Conservation (phyloP, 2,888 invertebrate genomes). For the Gnatocerus cornutus region DNA sequence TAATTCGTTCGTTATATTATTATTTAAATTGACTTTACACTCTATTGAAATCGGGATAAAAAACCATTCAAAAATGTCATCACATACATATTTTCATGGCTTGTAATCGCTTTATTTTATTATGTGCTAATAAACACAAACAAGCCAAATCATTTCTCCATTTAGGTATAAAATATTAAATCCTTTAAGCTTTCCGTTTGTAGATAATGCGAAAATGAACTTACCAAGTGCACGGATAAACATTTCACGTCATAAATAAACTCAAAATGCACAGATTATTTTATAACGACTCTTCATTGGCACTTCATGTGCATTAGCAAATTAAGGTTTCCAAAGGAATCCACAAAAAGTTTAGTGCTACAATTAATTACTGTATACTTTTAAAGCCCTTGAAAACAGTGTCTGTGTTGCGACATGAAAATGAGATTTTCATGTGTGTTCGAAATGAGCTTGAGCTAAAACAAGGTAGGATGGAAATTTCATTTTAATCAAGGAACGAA, state of each 20-base stretch:
- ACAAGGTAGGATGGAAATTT: constrained; percentile 26
- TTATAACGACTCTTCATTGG: background rate
- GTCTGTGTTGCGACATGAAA: constrained; percentile 6
- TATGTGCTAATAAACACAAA: background rate
- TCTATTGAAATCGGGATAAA: too few relatives aligned
- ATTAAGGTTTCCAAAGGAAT: background rate
- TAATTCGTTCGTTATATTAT: too few relatives aligned
- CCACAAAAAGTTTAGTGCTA: background rate
- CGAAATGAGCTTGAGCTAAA: constrained; percentile 19
- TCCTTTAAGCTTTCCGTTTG: constrained; percentile 2
- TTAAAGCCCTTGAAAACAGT: background rate
- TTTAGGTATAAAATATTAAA: constrained; percentile 1
- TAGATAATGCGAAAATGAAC: constrained; percentile 10
- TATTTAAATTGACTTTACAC: too few relatives aligned
- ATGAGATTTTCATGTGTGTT: constrained; percentile 27
- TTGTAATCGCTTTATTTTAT: too few relatives aligned
- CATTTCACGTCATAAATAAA: constrained; percentile 8
- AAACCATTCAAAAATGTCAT: background rate
- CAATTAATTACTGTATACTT: background rate
- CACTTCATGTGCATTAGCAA: too few relatives aligned
- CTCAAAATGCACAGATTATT: background rate
- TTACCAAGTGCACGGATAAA: constrained; percentile 1
- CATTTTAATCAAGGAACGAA: constrained; percentile 33
- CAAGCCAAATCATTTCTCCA: background rate
- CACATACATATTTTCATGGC: too few relatives aligned